phyloP scores from a whole-genome alignment of 2,797 vertebrate genomes.

The Emydoidea blandingii region DNA sequence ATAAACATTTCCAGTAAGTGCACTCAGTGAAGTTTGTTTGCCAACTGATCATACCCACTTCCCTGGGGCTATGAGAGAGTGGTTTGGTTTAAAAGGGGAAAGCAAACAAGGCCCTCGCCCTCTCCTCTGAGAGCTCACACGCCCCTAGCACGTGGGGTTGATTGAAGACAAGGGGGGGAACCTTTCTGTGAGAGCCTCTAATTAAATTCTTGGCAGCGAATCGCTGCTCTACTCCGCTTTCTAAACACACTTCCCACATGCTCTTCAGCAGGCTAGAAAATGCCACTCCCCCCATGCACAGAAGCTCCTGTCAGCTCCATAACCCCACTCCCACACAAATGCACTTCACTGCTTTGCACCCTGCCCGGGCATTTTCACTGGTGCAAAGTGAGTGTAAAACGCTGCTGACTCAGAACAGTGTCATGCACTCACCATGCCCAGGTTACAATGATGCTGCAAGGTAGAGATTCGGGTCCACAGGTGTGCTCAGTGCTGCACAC shows the following conservation, averaged over 20 bases:
- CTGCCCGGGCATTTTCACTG: conserved; percentile 15
- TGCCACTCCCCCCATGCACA: conserved; percentile 14
- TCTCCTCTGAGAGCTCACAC: background rate
- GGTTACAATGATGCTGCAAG: background rate
- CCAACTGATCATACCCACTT: background rate
- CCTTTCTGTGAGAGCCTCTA: background rate
- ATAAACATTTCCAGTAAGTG: conserved; percentile 18
- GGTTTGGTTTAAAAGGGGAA: conserved; percentile 9
- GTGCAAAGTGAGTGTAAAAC: conserved; percentile 38
- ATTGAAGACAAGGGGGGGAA: background rate
- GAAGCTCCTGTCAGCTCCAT: background rate
- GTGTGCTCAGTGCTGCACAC: background rate
- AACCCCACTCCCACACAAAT: conserved; percentile 33
- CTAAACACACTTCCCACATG: conserved; percentile 29
- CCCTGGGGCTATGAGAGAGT: background rate
- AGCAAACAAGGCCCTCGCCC: background rate
- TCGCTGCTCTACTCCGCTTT: conserved; percentile 27
- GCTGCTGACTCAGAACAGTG: conserved; percentile 48
- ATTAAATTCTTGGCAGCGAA: conserved; percentile 51
- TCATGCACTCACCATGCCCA: background rate
- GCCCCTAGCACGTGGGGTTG: background rate
- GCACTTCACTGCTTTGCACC: background rate
- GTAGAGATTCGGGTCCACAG: background rate
- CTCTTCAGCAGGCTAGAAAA: conserved; percentile 33
- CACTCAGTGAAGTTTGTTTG: conserved; percentile 5